Base-by-base conservation (phyloP, 1,140 invertebrate species). In the Phenacoccus solenopsis region DNA sequence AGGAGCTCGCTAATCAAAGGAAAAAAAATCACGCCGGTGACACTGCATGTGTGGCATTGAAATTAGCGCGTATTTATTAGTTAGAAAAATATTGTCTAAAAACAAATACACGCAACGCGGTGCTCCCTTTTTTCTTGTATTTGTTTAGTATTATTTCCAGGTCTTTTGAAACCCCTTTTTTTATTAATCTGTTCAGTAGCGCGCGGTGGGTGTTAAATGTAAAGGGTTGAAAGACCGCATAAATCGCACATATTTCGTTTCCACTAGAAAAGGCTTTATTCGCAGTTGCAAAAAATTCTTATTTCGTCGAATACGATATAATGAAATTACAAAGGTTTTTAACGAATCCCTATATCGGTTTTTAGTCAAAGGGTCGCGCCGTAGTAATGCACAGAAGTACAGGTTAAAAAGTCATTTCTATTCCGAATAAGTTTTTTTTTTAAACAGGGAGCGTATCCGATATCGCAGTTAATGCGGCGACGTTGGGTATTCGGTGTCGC, bases 321-420 rank as follows among this genome's bases (percentile, higher is more conserved):
- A 64, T 64, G 59, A 64, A 64, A 64, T 64, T 64, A 64, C 59
- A 27, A 27, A 64, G 59, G 22, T 64, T 64, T 27, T 64, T 25
- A 64, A 64, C 2, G 21, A 64, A 64, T 27, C 59, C 59, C 59
- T 64, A 16, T 64, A 64, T 64, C 25, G 59, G 59, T 64, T 64
- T 25, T 64, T 25, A 2, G 59, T 64, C 25, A 16, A 27, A 64
- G 59, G 59, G 59, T 64, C 3, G 59, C 25, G 59, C 16, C 25
- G 21, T 3, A 25, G 25, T 64, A 64, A 24, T 27, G 59, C 20
- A 49, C 20, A 64, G 20, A 64, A 64, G 21, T 64, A 64, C 59
- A 64, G 59, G 59, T 64, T 64, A 64, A 64, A 64, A 64, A 64
- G 59, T 64, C 59, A 64, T 64, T 64, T 64, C 59, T 64, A 64